phyloP scores from a whole-genome alignment of 2,797 vertebrate species.

The Poecile montanus region DNA sequence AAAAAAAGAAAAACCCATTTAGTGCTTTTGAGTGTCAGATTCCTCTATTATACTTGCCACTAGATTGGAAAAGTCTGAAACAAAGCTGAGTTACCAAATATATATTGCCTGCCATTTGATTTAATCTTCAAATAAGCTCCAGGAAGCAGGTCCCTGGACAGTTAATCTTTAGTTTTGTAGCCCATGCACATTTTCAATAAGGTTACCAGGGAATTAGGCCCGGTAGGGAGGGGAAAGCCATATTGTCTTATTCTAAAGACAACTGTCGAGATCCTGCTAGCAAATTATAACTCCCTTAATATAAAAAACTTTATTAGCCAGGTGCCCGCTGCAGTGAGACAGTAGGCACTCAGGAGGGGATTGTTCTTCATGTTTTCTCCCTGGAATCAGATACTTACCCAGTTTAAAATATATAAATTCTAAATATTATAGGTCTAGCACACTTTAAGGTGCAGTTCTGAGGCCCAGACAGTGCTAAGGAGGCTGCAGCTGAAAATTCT shows the following conservation, averaged over 20 bases:
- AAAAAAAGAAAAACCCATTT: slow-evolving; percentile 37
- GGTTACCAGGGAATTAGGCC: slow-evolving; percentile 78
- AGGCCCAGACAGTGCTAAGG: background rate
- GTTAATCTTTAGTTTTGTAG: slow-evolving; percentile 82
- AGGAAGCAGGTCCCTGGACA: slow-evolving; percentile 79
- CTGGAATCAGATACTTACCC: background rate
- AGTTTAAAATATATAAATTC: background rate
- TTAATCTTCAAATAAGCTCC: slow-evolving; percentile 82
- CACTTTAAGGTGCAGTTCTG: background rate
- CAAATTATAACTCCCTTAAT: slow-evolving; percentile 69
- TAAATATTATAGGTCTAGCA: background rate
- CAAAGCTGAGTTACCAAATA: slow-evolving; percentile 77
- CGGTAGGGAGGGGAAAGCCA: slow-evolving; percentile 62
- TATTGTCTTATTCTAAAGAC: slow-evolving; percentile 72
- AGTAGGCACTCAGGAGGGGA: background rate
- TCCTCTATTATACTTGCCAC: slow-evolving; percentile 64
- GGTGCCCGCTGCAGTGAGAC: background rate
- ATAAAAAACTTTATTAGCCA: slow-evolving; percentile 68
- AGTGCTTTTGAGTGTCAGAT: slow-evolving; percentile 58
- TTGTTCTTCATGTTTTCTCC: background rate
- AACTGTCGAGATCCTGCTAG: slow-evolving; percentile 56
- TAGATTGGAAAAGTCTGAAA: slow-evolving; percentile 63
- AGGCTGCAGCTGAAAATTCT: background rate
- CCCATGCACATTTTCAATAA: slow-evolving; percentile 81
- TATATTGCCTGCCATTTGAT: slow-evolving; percentile 81